phyloP scores from a whole-genome alignment of 2,113 vertebrate genomes.

The Leptocoma aspasia region DNA sequence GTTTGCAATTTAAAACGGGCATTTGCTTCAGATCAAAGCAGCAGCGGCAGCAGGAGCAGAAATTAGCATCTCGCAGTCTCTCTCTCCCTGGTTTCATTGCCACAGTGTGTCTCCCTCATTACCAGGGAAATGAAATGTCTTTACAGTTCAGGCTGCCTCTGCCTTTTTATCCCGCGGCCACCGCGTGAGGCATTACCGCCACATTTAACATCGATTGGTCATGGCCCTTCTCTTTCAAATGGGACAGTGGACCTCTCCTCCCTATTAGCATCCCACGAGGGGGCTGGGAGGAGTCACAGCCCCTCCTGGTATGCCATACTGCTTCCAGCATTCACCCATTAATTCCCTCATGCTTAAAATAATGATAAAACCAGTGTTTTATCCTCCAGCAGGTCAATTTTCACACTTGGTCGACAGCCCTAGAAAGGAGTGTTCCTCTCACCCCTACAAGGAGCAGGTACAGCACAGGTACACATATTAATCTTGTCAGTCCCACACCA shows the following conservation, averaged over 20 bases:
- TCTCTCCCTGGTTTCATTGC: conserved; percentile 16
- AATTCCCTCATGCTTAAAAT: background rate
- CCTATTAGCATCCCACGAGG: background rate
- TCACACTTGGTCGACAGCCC: background rate
- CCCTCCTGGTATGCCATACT: background rate
- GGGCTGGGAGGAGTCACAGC: background rate
- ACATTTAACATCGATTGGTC: conserved; percentile 49
- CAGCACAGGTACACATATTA: background rate
- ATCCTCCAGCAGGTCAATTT: background rate
- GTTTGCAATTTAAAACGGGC: conserved; percentile 64
- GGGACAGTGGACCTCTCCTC: background rate
- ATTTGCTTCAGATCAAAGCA: conserved; percentile 65
- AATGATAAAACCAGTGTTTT: background rate
- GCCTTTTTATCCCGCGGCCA: conserved; percentile 45
- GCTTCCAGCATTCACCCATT: background rate
- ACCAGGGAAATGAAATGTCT: conserved; percentile 60
- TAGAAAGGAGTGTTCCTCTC: background rate
- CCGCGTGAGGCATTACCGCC: background rate
- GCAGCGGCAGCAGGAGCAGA: conserved; percentile 35
- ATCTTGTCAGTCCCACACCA: background rate
- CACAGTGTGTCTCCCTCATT: conserved; percentile 60
- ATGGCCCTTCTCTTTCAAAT: conserved; percentile 28
- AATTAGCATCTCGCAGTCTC: conserved; percentile 62
- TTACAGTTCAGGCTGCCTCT: conserved; percentile 50
- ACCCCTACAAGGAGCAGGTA: background rate